Evolutionary conservation across 2,113 vertebrate species (phyloP).

Genomic region (Anarrhichthys ocellatus): DNA sequence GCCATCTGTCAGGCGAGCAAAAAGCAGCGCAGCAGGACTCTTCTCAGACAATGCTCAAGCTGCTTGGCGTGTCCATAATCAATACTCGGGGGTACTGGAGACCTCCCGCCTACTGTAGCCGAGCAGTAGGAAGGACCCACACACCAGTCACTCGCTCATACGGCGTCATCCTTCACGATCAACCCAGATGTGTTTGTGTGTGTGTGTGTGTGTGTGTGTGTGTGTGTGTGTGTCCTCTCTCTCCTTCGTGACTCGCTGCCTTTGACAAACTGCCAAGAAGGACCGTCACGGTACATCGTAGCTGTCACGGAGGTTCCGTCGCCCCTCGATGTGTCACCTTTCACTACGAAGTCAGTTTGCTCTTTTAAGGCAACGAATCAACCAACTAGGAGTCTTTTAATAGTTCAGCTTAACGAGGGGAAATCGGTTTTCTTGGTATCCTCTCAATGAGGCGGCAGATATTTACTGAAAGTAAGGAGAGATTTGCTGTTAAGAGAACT

Average conservation of each 20-base stretch:
- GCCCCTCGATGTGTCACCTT: constrained; percentile 4
- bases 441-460: background rate
- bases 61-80: constrained; percentile 60
- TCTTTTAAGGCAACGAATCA: background rate
- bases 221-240: constrained; percentile 1
- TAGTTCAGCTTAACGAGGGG: background rate
- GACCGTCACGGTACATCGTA: background rate
- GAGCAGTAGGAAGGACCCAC: background rate
- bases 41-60: constrained; percentile 61
- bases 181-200: background rate
- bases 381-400: background rate
- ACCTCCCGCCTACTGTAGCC: background rate
- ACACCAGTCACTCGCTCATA: constrained; percentile 1
- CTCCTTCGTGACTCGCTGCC: background rate
- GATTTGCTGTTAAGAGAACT: background rate
- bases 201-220: background rate
- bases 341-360: background rate
- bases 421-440: background rate
- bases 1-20: constrained; percentile 72
- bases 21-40: constrained; percentile 60
- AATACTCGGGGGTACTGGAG: constrained; percentile 41
- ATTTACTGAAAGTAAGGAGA: background rate
- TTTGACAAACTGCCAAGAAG: constrained; percentile 11
- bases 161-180: background rate
- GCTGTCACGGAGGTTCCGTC: background rate